Base-by-base conservation (phyloP, 1,140 invertebrate genomes). In the Eurosta solidaginis region DNA sequence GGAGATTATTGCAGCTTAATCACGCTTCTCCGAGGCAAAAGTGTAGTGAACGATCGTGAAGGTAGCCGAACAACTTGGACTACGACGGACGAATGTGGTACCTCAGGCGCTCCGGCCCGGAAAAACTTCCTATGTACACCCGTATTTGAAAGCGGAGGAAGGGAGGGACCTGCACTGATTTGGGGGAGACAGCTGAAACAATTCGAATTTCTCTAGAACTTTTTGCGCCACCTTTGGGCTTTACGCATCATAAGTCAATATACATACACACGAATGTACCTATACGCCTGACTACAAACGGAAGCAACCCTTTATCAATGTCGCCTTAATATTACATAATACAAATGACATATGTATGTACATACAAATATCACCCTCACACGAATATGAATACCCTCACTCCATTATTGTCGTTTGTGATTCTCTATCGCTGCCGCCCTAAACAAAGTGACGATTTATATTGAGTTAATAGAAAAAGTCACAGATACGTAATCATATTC, bases 391-490 rank as follows among this genome's bases (percentile, higher is more conserved):
- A 29, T 33, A 59, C 10, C 5, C 54, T 6, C 14, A 68, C 59
- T 22, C 36, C 36, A 68, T 68, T 40, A 68, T 68, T 40, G 36
- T 22, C 45, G n/a, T 36, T 40, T 4, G 33, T 63, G 52, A 36
- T n/a, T 17, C 17, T n/a, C 45, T 12, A 47, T 17, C 4, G 36
- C 59, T n/a, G 20, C 20, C 49, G 49, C 20, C 49, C 22, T n/a
- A 77, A 49, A 63, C 52, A 76, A 78, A 74, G 63, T 42, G 78
- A 81, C 83, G 77, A 84, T 82, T 82, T 81, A 85, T 82, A 83
- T 80, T 80, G 81, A 82, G 81, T 85, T 86, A 83, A 85, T 84
- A 84, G 84, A 82, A 77, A 81, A 77, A 82, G 82, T 82, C 82
- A 82, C 77, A 78, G 77, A 59, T 78, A 74, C 33, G 52, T 80